Percentiles rank a stretch among this genome's conserved stretches.
Conservation (phyloP, 92 coral and sea anemone genomes). For the Epizoanthus rinbou region DNA sequence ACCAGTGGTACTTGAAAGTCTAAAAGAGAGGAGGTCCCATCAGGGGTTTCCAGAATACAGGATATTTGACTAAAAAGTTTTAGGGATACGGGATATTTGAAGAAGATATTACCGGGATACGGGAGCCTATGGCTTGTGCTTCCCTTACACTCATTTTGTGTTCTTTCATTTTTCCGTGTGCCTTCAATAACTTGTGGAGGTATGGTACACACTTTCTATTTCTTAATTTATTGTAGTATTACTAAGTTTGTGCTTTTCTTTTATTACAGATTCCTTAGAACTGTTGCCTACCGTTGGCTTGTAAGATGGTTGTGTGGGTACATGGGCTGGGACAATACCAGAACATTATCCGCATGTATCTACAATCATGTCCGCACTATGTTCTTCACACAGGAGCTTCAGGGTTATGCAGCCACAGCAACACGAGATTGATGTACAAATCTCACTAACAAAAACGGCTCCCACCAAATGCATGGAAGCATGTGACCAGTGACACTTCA, state of each 20-base stretch:
- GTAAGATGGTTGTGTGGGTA: slow-evolving; percentile 11
- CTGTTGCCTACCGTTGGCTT: background rate
- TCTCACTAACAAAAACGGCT: background rate
- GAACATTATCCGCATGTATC: slow-evolving; percentile 6
- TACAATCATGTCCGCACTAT: background rate
- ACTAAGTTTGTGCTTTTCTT: background rate
- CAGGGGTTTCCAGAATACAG: too few relatives aligned
- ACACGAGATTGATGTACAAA: background rate
- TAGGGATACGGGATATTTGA: too few relatives aligned
- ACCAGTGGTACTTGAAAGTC: too few relatives aligned
- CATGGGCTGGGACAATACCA: slow-evolving; percentile 14
- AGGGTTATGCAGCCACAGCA: background rate
- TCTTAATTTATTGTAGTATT: too few relatives aligned
- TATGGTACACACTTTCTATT: too few relatives aligned
- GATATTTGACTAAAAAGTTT: too few relatives aligned
- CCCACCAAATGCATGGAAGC: background rate
- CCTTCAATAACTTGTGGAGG: too few relatives aligned
- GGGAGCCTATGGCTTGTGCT: too few relatives aligned
- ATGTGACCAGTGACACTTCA: background rate
- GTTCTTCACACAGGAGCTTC: slow-evolving; percentile 4
- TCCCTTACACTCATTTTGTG: too few relatives aligned
- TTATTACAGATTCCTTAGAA: background rate
- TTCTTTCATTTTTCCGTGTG: too few relatives aligned
- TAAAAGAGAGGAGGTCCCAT: too few relatives aligned
- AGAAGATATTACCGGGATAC: too few relatives aligned